phyloP scores from a whole-genome alignment of 2,113 vertebrate genomes.

The Prochilodus magdalenae region DNA sequence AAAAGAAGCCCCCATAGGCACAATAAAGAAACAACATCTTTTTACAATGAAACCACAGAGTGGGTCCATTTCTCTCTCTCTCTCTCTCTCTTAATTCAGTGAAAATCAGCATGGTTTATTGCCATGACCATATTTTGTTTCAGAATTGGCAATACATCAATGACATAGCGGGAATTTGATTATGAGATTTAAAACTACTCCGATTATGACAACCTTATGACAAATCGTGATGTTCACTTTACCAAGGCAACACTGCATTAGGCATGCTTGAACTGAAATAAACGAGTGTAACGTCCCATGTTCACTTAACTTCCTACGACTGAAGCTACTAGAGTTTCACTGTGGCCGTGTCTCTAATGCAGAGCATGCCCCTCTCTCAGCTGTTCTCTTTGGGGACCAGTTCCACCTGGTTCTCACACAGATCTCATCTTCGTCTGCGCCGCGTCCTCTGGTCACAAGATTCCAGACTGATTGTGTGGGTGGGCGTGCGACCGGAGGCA shows the following conservation, averaged over 20 bases:
- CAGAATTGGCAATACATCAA: not conserved
- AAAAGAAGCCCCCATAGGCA: conserved; percentile 40
- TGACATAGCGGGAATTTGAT: not conserved
- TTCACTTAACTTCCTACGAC: not conserved
- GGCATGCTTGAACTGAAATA: not conserved
- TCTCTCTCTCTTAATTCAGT: not conserved
- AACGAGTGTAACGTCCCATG: no score
- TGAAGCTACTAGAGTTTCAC: conserved; percentile 4
- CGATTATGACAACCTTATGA: no score
- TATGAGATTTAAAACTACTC: no score
- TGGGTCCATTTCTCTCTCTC: not conserved
- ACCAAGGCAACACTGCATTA: not conserved
- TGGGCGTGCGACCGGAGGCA: conserved; percentile 53
- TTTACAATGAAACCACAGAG: conserved; percentile 40
- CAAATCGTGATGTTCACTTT: no score
- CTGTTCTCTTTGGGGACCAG: conserved; percentile 30
- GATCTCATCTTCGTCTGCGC: conserved; percentile 56
- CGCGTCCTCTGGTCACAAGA: conserved; percentile 46
- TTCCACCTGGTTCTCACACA: conserved; percentile 40
- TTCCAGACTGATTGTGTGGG: conserved; percentile 34
- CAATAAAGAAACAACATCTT: conserved; percentile 47
- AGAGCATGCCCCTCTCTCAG: conserved; percentile 27
- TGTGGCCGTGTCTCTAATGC: not conserved
- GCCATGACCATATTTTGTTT: not conserved
- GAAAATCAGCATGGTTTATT: not conserved